Evolutionary conservation across 2,888 invertebrate species (phyloP).

Genomic region (Xanthia icteritia): DNA sequence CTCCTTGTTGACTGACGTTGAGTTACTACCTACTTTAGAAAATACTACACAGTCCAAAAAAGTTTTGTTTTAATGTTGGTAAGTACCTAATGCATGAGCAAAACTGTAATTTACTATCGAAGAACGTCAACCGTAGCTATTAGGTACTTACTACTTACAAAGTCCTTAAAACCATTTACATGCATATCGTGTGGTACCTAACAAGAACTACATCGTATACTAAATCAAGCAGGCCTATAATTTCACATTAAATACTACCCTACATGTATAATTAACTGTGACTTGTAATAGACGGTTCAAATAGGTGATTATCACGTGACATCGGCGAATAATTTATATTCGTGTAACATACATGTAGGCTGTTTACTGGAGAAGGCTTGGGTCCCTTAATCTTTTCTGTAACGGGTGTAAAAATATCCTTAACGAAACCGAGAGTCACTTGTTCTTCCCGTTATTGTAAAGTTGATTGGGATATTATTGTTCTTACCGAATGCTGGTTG

Average conservation of each 20-base stretch:
- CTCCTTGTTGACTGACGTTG: not conserved
- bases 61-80: no score
- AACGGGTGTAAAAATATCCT: not conserved
- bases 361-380: not conserved
- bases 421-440: not conserved
- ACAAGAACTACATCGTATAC: constrained; percentile 44
- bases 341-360: constrained; percentile 28
- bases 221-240: constrained; percentile 54
- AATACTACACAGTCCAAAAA: no score
- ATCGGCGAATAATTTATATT: constrained; percentile 56
- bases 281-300: constrained; percentile 84
- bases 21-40: not conserved
- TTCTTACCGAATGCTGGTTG: no score
- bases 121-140: not conserved
- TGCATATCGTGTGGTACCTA: constrained; percentile 31
- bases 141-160: constrained; percentile 2
- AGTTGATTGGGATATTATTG: no score
- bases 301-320: constrained; percentile 70
- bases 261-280: constrained; percentile 71
- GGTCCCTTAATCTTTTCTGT: not conserved
- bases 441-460: not conserved
- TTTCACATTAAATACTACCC: constrained; percentile 68
- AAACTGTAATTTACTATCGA: not conserved
- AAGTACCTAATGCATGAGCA: no score
- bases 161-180: constrained; percentile 36